Evolutionary conservation across 2,113 vertebrate species (phyloP).

Genomic region (Limanda limanda): DNA sequence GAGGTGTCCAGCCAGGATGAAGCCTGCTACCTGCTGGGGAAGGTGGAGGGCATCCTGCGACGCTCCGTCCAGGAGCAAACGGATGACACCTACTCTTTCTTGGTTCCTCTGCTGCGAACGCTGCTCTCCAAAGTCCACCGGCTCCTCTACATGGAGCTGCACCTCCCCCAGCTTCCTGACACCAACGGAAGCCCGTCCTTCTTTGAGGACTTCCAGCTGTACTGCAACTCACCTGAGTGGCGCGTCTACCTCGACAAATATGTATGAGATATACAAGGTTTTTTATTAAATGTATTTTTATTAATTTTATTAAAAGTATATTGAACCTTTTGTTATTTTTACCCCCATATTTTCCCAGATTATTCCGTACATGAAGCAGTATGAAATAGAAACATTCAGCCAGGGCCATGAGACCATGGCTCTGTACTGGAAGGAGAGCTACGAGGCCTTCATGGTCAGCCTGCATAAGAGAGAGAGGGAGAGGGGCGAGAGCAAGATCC

Average conservation of each 20-base stretch:
- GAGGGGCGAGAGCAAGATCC: constrained; percentile 96
- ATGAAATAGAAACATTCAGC: constrained; percentile 93
- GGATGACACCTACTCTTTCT: constrained; percentile 93
- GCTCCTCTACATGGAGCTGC: constrained; percentile 96
- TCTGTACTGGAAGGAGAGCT: constrained; percentile 95
- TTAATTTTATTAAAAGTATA: neutral
- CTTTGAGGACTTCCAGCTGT: constrained; percentile 97
- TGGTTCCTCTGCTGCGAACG: constrained; percentile 94
- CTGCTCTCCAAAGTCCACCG: constrained; percentile 94
- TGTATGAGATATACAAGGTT: constrained; percentile 68
- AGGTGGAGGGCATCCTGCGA: constrained; percentile 90
- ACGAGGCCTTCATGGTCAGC: constrained; percentile 94
- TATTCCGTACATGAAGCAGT: constrained; percentile 97
- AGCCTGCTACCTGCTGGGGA: constrained; percentile 94
- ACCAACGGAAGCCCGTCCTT: constrained; percentile 94
- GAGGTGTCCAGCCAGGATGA: constrained; percentile 92
- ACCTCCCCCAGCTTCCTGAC: constrained; percentile 93
- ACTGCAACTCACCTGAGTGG: constrained; percentile 94
- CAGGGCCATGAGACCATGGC: constrained; percentile 91
- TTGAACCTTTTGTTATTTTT: neutral
- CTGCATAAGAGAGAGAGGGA: constrained; percentile 93
- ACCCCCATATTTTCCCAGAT: constrained; percentile 80
- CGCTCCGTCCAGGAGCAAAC: constrained; percentile 88
- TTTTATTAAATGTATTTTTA: neutral
- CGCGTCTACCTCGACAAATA: constrained; percentile 98